Percentiles rank a stretch among this genome's conserved stretches.
phyloP scores from a whole-genome alignment of 2,888 invertebrate genomes.

The Cryptocephalus moraei region DNA sequence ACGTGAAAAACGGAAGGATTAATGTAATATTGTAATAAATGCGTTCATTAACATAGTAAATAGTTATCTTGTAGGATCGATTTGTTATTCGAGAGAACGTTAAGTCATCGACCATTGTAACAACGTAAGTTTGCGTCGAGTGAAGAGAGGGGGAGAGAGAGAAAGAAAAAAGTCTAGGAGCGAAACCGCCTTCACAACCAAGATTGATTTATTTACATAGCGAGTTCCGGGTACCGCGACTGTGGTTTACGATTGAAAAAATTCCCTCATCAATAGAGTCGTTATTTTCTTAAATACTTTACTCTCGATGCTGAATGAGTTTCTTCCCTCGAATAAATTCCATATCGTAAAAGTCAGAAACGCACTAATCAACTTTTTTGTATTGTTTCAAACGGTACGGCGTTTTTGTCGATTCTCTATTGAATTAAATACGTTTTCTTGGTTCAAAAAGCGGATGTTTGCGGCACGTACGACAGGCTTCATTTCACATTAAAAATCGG shows the following conservation, averaged over 20 bases:
- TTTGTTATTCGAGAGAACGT: too few species aligned
- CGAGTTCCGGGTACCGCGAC: too few species aligned
- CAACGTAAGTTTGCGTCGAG: too few species aligned
- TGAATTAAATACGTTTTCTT: slow-evolving; percentile 13
- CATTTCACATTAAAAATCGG: slow-evolving; percentile 27
- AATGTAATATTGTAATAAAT: too few species aligned
- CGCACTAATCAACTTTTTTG: slow-evolving; percentile 21
- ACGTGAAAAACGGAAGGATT: too few species aligned
- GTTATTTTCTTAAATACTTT: slow-evolving; percentile 14
- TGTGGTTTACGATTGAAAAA: not conserved
- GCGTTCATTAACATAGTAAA: too few species aligned
- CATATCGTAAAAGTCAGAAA: slow-evolving; percentile 4
- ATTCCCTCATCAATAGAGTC: slow-evolving; percentile 9
- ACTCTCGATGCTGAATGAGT: slow-evolving; percentile 13
- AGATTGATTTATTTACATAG: too few species aligned
- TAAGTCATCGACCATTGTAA: too few species aligned
- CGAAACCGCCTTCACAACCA: too few species aligned
- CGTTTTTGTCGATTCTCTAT: slow-evolving; percentile 11
- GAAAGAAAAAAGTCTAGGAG: too few species aligned
- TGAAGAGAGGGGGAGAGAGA: too few species aligned
- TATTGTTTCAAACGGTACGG: slow-evolving; percentile 16
- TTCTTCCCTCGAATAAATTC: slow-evolving; percentile 8
- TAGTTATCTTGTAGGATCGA: too few species aligned
- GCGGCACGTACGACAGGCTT: slow-evolving; percentile 20
- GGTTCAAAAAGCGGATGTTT: slow-evolving; percentile 19